phyloP scores from a whole-genome alignment of 2,888 invertebrate genomes.

The Deilephila porcellus region DNA sequence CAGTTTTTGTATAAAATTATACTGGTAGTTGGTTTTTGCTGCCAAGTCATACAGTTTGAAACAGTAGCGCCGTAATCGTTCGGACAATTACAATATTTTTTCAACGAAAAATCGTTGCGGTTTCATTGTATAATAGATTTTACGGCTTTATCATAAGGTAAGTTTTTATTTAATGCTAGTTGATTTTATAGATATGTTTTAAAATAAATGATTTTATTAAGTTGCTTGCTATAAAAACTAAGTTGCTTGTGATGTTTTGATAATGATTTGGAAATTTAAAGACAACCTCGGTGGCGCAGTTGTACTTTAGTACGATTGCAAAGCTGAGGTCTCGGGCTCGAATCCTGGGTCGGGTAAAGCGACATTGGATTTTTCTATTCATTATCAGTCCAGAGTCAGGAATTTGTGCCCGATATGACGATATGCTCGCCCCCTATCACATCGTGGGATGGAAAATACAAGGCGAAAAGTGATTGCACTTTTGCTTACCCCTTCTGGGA shows the following conservation, averaged over 20 bases:
- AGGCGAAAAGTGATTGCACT: no score
- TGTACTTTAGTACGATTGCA: no score
- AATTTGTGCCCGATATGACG: no score
- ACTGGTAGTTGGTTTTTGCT: not conserved
- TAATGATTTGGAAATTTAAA: not conserved
- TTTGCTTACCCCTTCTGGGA: no score
- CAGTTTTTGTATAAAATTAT: not conserved
- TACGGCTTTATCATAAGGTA: not conserved
- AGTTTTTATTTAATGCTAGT: not conserved
- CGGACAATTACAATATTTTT: slow-evolving; percentile 3
- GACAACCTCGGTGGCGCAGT: no score
- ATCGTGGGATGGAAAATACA: no score
- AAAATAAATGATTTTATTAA: not conserved
- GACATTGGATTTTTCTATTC: no score
- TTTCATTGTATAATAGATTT: not conserved
- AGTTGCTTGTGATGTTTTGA: not conserved
- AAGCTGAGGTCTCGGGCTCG: no score
- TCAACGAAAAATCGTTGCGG: not conserved
- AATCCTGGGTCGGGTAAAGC: no score
- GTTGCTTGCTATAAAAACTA: not conserved
- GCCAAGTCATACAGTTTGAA: not conserved
- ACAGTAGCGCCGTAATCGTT: slow-evolving; percentile 15
- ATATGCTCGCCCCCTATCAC: no score
- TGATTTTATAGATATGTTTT: not conserved
- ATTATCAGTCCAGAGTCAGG: no score